Base-by-base conservation (phyloP, 2,888 invertebrate genomes). In the Rhopalosiphum nymphaeae region DNA sequence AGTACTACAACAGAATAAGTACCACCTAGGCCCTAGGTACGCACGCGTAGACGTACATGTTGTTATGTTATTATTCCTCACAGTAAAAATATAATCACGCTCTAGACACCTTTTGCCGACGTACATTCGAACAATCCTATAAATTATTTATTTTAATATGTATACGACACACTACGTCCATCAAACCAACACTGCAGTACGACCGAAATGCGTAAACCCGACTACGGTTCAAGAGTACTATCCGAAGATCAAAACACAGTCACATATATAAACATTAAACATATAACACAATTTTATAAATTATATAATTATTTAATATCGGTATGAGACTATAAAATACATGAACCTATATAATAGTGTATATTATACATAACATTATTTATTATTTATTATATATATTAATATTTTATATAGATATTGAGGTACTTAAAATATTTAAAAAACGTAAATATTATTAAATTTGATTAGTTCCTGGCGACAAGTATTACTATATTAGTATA, bases 111-210 rank as follows among this genome's bases (percentile, higher is more conserved):
- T 92, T 92, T 92, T 49, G 13, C 49, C 49, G 61, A 67, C 61
- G 49, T 49, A 57, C 16, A 67, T 25, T 56, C 16, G 3, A 25
- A 91, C 36, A 89, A 56, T 44, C 56, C 1, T 61, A n/a, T 56
- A 49, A 53, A 46, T 67, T 25, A 90, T 49, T 46, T n/a, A 36
- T 29, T 36, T 25, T 78, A 84, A 84, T 78, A 42, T 53, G 56
- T 91, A 42, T 10, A 57, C 25, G 42, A 86, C 57, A 85, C 25
- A 46, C n/a, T n/a, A n/a, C 21, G 57, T 85, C 57, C 91, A 36
- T 87, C 86, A 92, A 46, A 57, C 57, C 85, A 91, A 87, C 87
- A 92, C 57, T 92, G 87, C 61, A 86, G 61, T 46, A 61, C n/a
- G 36, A 49, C 46, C 53, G 26, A 92, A 86, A 92, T 85, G 46